These are phyloP conservation scores for Morphnarchus princeps DNA, from an alignment of 2,113 vertebrate species.

Conservation along the genomic window DNA sequence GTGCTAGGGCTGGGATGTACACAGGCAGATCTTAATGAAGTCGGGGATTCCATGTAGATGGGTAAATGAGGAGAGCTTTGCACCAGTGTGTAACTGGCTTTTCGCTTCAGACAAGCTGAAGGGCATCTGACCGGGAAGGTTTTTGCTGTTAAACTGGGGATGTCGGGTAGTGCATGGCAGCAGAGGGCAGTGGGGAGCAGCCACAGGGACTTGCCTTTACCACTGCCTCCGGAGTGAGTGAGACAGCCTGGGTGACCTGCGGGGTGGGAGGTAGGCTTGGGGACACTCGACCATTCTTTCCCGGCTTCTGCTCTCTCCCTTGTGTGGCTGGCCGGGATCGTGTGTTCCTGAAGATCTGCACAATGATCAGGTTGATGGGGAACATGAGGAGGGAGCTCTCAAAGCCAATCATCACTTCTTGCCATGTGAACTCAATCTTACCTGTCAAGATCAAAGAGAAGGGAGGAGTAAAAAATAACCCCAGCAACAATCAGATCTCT, in stretches of 20 bases:
- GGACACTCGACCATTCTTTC: slow-evolving; percentile 70
- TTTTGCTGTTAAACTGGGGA: background rate
- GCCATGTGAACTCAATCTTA: slow-evolving; percentile 93
- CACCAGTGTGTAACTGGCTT: background rate
- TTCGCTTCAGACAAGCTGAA: background rate
- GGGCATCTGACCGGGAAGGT: background rate
- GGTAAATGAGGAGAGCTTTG: background rate
- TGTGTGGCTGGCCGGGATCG: slow-evolving; percentile 58
- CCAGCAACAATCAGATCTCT: background rate
- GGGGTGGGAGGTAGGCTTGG: slow-evolving; percentile 56
- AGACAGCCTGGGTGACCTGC: slow-evolving; percentile 55
- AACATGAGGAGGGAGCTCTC: slow-evolving; percentile 96
- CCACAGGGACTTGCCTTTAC: slow-evolving; percentile 76
- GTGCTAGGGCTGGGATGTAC: background rate
- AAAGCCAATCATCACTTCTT: slow-evolving; percentile 91
- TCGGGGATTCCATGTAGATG: background rate
- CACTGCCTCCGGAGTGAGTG: slow-evolving; percentile 83
- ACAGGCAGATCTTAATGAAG: background rate
- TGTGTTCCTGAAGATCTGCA: slow-evolving; percentile 90
- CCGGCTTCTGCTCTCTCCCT: slow-evolving; percentile 55
- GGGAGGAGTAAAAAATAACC: background rate
- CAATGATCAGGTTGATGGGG: slow-evolving; percentile 93
- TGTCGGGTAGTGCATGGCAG: background rate
- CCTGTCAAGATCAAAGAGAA: slow-evolving; percentile 68
- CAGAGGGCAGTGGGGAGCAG: slow-evolving; percentile 11